Base-by-base conservation (phyloP, 1,140 invertebrate genomes). In the Steinernema feltiae region DNA sequence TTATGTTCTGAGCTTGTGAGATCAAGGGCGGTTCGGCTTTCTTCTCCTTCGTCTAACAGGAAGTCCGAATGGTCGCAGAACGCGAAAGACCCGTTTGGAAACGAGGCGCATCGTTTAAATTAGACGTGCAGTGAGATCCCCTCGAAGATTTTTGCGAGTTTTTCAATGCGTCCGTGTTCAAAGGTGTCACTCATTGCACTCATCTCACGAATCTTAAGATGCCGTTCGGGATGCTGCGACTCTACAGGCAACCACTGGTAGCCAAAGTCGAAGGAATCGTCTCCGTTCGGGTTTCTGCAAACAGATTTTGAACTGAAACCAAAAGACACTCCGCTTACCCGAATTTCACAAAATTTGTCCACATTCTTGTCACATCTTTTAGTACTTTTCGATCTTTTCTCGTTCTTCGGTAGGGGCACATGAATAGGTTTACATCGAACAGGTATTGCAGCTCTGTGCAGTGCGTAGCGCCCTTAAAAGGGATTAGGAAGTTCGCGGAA, bases 161-260 rank as follows among this genome's bases (percentile, higher is more conserved):
- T 27, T 21, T 63, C 15, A 21, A 63, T 27, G 12, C 53, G 12
- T 21, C 53, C 3, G 2, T 63, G 53, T 21, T 63, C 53, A 21
- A 63, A 63, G 53, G 53, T 63, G 2, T 63, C 53, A 21, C 53
- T 63, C 53, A 63, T 63, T 3, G 53, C 53, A 21, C 53, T 63
- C 3, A 63, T 7, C 3, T 63, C 53, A 3, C 53, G 53, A 21
- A 63, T 63, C 53, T 63, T 63, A 3, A 63, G 53, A 27, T 63
- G 53, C 53, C 53, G 53, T 27, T 63, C 53, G 12, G 53, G 53
- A 21, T 63, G 53, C 12, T 63, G 2, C 53, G 15, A 3, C 7
- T 63, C 53, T 21, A 63, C 53, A 3, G 53, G 53, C 15, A 63
- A 21, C 53, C 53, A 63, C 53, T 63, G 7, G 53, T n/a, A 63